Conservation (phyloP, 2,797 vertebrate species). For the Channallabes apus region DNA sequence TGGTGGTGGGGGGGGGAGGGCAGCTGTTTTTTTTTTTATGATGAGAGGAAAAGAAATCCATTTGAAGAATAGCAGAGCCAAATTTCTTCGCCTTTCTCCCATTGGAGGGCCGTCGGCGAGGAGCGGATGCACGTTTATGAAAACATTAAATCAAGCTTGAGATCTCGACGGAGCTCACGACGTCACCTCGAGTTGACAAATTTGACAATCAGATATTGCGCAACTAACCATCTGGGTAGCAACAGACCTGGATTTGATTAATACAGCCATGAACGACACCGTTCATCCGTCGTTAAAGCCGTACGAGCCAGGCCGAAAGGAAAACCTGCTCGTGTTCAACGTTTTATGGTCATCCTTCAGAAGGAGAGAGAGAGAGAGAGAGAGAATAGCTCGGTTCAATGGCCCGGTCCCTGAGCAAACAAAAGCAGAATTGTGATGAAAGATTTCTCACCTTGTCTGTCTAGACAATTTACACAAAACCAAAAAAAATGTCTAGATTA, state of each 20-base stretch:
- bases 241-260: conserved; percentile 41
- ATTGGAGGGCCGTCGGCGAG: conserved; percentile 15
- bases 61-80: conserved; percentile 52
- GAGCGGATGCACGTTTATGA: conserved; percentile 35
- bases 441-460: background rate
- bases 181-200: conserved; percentile 40
- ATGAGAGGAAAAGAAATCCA: conserved; percentile 44
- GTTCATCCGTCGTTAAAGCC: background rate
- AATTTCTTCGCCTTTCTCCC: conserved; percentile 42
- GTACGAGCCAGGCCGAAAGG: background rate
- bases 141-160: conserved; percentile 52
- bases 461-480: conserved; percentile 16
- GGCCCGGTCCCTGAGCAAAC: too few species aligned
- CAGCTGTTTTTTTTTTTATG: conserved; percentile 43
- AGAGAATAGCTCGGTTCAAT: background rate
- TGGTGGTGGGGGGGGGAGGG: background rate
- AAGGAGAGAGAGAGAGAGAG: background rate
- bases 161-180: conserved; percentile 21
- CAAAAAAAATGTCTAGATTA: background rate
- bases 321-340: background rate
- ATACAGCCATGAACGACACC: background rate
- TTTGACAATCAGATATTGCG: conserved; percentile 47
- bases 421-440: conserved; percentile 11
- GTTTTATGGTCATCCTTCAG: background rate
- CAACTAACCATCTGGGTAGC: conserved; percentile 33